A percentile compares a stretch with the other conserved stretches of the same genome.
phyloP scores from a whole-genome alignment of 2,888 invertebrate species.

The Branchipolynoe longqiensis region DNA sequence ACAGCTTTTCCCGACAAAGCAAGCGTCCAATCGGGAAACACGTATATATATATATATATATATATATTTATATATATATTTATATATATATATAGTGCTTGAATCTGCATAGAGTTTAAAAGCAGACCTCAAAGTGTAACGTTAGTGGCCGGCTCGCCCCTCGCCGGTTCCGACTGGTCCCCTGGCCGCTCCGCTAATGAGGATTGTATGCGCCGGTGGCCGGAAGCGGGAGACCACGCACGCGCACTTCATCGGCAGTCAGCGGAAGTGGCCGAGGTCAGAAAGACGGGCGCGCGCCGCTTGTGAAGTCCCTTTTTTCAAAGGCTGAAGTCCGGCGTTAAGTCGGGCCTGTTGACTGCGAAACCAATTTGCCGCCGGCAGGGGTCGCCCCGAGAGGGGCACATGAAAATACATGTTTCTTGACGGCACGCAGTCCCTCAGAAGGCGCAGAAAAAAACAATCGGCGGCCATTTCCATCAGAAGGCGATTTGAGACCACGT shows the following conservation, averaged over 20 bases:
- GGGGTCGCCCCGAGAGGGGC: conserved; percentile 12
- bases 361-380: conserved; percentile 33
- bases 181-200: conserved; percentile 21
- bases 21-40: too few species aligned
- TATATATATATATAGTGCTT: too few species aligned
- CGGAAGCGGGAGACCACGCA: not conserved
- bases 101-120: too few species aligned
- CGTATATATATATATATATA: not conserved
- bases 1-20: too few species aligned
- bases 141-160: too few species aligned
- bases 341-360: conserved; percentile 41
- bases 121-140: too few species aligned
- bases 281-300: not conserved
- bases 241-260: not conserved
- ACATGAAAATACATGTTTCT: conserved; percentile 53
- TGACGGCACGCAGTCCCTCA: not conserved
- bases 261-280: conserved; percentile 37
- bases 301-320: conserved; percentile 51
- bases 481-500: conserved; percentile 53
- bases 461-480: conserved; percentile 57
- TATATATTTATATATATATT: not conserved
- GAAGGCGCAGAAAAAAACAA: conserved; percentile 25
- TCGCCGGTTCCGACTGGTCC: too few species aligned
- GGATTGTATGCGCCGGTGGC: not conserved
- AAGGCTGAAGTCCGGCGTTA: conserved; percentile 19